These are phyloP conservation scores for Cephus pygmeus DNA, from an alignment of 2,888 invertebrate species.

Conservation along the genomic window DNA sequence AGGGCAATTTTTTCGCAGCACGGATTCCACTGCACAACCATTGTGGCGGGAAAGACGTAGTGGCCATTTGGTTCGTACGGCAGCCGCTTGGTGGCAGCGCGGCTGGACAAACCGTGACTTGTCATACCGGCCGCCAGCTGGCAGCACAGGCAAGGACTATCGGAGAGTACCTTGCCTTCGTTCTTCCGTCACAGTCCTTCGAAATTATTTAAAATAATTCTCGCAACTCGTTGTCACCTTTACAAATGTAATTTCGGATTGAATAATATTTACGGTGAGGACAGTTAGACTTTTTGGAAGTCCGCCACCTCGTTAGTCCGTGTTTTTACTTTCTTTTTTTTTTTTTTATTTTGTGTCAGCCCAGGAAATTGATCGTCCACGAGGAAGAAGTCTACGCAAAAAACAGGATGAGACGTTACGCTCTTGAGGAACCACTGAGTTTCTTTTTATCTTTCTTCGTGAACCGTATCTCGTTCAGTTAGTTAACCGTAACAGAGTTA, in stretches of 20 bases:
- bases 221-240: not conserved
- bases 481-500: not conserved
- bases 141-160: slow-evolving; percentile 61
- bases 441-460: not conserved
- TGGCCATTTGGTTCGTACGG: slow-evolving; percentile 30
- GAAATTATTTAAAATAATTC: not conserved
- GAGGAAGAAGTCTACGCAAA: not conserved
- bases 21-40: slow-evolving; percentile 13
- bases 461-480: not conserved
- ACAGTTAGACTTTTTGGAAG: not conserved
- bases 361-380: not conserved
- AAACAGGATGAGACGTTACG: not conserved
- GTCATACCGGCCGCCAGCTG: slow-evolving; percentile 48
- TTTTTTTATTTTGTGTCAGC: not conserved
- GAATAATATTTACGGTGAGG: not conserved
- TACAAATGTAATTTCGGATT: not conserved
- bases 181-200: slow-evolving; percentile 11
- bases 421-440: not conserved
- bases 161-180: not conserved
- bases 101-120: slow-evolving; percentile 25
- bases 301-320: not conserved
- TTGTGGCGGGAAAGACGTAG: slow-evolving; percentile 22
- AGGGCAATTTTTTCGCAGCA: slow-evolving; percentile 30
- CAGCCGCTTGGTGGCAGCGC: slow-evolving; percentile 42
- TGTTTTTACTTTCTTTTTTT: not conserved